A percentile compares a stretch with the other conserved stretches of the same genome.
phyloP scores from a whole-genome alignment of 2,113 vertebrate species.

The Microcebus griseorufus region DNA sequence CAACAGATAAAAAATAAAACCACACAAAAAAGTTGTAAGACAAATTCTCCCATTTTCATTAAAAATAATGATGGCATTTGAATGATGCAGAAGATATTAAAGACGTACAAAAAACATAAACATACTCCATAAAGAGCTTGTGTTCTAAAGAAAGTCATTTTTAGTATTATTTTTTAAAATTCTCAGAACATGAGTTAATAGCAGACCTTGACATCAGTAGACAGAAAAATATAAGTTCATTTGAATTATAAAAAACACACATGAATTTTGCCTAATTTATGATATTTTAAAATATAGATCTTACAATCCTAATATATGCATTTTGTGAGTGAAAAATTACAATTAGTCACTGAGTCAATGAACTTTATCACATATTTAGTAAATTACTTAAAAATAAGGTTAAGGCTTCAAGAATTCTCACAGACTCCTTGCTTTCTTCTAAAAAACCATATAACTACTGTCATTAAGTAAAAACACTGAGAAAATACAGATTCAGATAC shows the following conservation, averaged over 20 bases:
- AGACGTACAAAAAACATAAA: background rate
- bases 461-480: conserved; percentile 74
- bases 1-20: background rate
- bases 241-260: background rate
- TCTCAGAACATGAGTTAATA: conserved; percentile 7
- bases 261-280: background rate
- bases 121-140: background rate
- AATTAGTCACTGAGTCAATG: conserved; percentile 80
- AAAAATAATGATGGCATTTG: conserved; percentile 1
- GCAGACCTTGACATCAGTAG: background rate
- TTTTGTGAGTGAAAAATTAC: conserved; percentile 78
- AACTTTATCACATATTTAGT: conserved; percentile 79
- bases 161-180: background rate
- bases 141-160: background rate
- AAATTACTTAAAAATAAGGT: conserved; percentile 82
- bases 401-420: conserved; percentile 73
- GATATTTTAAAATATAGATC: conserved; percentile 51
- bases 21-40: background rate
- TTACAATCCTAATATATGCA: conserved; percentile 77
- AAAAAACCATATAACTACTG: conserved; percentile 76
- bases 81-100: background rate
- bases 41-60: background rate
- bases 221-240: background rate
- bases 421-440: conserved; percentile 74
- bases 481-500: conserved; percentile 62